Conservation (phyloP, 2,888 invertebrate genomes). For the Eupsilia transversa region DNA sequence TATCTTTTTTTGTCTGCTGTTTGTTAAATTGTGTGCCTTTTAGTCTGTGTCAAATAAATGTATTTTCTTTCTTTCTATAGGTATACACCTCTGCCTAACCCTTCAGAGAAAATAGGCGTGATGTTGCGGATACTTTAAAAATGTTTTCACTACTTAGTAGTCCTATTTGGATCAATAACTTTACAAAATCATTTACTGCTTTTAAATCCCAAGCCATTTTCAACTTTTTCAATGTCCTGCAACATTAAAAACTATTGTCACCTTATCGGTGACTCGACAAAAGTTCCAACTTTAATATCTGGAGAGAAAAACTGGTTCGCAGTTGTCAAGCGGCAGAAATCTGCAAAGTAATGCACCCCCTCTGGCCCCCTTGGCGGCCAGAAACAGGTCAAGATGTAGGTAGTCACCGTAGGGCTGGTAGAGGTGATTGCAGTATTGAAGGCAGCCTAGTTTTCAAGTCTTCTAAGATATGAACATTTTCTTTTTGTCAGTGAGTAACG, state of each 20-base stretch:
- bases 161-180: background rate
- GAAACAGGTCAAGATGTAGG: conserved; percentile 84
- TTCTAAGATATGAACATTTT: background rate
- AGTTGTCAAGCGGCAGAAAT: conserved; percentile 80
- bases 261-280: conserved; percentile 45
- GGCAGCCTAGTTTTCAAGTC: conserved; percentile 17
- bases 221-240: background rate
- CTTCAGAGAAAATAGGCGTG: background rate
- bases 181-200: background rate
- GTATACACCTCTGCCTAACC: background rate
- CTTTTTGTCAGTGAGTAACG: background rate
- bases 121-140: background rate
- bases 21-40: too few species aligned
- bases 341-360: conserved; percentile 79
- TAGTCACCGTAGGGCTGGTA: conserved; percentile 53
- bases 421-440: conserved; percentile 37
- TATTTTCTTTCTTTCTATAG: too few species aligned
- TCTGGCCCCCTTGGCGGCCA: conserved; percentile 57
- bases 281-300: conserved; percentile 69
- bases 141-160: background rate
- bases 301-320: conserved; percentile 74
- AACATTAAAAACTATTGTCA: conserved; percentile 30
- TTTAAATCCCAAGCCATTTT: background rate
- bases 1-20: too few species aligned
- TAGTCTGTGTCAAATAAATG: too few species aligned